phyloP scores from a whole-genome alignment of 30 jellyfish, hydroid and myxozoan species.

The Cassiopea xamachana region DNA sequence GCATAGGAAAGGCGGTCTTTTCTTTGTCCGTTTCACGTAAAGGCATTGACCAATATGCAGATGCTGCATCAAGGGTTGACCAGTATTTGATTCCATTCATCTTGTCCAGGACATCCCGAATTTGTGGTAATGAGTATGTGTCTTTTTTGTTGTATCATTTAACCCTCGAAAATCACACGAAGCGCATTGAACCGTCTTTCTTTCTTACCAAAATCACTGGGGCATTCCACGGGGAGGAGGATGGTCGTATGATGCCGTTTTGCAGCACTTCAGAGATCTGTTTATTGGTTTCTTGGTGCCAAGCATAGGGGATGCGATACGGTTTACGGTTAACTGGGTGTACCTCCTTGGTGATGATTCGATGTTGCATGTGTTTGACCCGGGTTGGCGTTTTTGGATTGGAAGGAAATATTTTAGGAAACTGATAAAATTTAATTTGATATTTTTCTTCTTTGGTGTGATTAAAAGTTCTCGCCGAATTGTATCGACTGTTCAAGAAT shows the following conservation, averaged over 20 bases:
- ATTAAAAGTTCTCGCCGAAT: constrained; percentile 13
- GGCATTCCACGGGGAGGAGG: constrained; percentile 65
- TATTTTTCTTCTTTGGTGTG: background rate
- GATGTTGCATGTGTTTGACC: constrained; percentile 36
- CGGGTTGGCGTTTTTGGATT: constrained; percentile 50
- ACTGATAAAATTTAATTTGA: background rate
- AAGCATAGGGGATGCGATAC: constrained; percentile 45
- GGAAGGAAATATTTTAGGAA: constrained; percentile 22
- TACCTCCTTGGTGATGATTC: constrained; percentile 11
- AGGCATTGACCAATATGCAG: no score
- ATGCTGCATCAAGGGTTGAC: no score
- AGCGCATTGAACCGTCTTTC: constrained; percentile 22
- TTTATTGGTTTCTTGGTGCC: background rate
- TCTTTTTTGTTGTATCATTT: constrained; percentile 48
- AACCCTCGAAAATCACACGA: constrained; percentile 60
- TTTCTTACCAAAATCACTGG: constrained; percentile 37
- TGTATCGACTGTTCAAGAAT: background rate
- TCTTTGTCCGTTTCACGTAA: no score
- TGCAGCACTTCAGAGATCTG: constrained; percentile 17
- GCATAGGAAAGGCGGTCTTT: no score
- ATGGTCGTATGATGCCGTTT: constrained; percentile 42
- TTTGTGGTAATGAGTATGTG: constrained; percentile 66
- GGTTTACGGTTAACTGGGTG: constrained; percentile 42
- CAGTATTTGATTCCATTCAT: no score
- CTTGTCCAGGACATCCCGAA: constrained; percentile 50